Evolutionary conservation across 2,797 vertebrate genomes (phyloP).

Genomic region (Nannoperca australis): DNA sequence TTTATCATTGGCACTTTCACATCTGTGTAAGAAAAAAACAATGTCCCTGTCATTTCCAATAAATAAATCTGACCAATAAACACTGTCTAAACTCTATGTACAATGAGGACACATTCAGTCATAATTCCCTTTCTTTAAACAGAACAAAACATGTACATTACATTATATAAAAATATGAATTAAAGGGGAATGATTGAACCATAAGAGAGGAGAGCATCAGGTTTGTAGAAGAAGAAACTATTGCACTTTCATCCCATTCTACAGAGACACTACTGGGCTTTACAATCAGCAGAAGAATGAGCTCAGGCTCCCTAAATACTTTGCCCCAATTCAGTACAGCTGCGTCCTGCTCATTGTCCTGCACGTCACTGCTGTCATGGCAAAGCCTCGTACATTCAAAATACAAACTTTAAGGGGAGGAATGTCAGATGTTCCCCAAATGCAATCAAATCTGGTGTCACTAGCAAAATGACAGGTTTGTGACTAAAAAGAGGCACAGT

Average conservation of each 20-base stretch:
- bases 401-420: background rate
- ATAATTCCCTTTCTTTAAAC: constrained; percentile 61
- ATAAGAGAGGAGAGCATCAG: constrained; percentile 58
- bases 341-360: constrained; percentile 26
- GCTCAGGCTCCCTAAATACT: constrained; percentile 37
- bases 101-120: constrained; percentile 46
- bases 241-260: constrained; percentile 79
- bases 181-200: constrained; percentile 68
- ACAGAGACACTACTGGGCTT: constrained; percentile 57
- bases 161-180: constrained; percentile 82
- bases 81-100: constrained; percentile 65
- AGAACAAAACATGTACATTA: constrained; percentile 66
- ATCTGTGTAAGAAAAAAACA: constrained; percentile 58
- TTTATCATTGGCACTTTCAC: constrained; percentile 78
- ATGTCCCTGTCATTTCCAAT: constrained; percentile 71
- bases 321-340: constrained; percentile 3
- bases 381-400: background rate
- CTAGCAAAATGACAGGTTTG: background rate
- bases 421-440: background rate
- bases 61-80: constrained; percentile 71
- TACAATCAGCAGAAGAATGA: constrained; percentile 59
- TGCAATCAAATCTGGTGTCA: background rate
- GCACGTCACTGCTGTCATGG: constrained; percentile 1
- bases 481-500: background rate
- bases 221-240: constrained; percentile 78